Base-by-base conservation (phyloP, 2,113 vertebrate genomes). In the Abramis brama region DNA sequence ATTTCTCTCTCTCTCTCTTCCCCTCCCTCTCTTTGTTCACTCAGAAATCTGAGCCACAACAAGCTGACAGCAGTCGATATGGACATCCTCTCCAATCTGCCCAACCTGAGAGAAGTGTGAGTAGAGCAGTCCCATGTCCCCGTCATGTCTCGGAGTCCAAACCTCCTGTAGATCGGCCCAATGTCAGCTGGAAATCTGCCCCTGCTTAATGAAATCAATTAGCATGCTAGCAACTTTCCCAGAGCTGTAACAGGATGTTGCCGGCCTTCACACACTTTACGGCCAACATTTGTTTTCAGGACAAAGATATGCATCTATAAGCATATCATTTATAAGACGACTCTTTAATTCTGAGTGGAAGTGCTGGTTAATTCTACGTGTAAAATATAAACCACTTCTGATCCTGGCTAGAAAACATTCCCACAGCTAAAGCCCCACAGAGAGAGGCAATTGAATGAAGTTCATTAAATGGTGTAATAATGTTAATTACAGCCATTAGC, bases 31-130 rank as follows among this genome's bases (percentile, higher is more conserved):
- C n/a, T 52, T 79, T 89, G 59, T 62, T 91, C 90, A 92, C 92
- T 89, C 95, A 99, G 98, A 95, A 98, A 98, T 92, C 95, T 99
- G 90, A 97, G 97, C 93, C 93, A 95, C 94, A 99, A 98, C 94
- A 97, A 95, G 91, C 93, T 99, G 94, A 92, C 93, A 0, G 92
- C 94, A 93, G 95, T 98, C 88, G 93, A 94, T 91, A 90, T 90
- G 74, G 94, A 96, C 91, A 94, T 90, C 88, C 97, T 99, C 90
- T 91, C 93, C 87, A 94, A 91, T 90, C 95, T 99, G 87, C 93
- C 79, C 2, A 95, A 97, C 91, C 94, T 99, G 77, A 95, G 94
- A 93, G 97, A 99, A 94, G 94, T 99, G 98, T 99, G 93, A 98
- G 98, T 99, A 93, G 91, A 75, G 80, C 79, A 71, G 84, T 33